Evolutionary conservation across 1,140 invertebrate genomes (phyloP).

Genomic region (Brachionus sp.): DNA sequence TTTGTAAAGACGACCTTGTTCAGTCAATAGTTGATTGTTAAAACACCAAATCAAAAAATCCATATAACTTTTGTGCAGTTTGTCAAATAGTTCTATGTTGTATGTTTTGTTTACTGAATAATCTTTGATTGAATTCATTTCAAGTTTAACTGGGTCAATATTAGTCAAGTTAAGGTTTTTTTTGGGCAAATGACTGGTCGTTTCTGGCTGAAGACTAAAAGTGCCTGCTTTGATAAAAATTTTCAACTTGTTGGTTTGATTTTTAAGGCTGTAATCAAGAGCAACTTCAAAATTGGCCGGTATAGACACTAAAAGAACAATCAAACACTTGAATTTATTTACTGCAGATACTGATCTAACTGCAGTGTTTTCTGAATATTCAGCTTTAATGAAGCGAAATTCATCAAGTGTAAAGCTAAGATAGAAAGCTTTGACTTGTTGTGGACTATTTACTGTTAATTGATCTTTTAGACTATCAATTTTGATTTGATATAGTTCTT

Average conservation of each 20-base stretch:
- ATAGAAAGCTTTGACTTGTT: constrained; percentile 54
- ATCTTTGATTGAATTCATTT: neutral
- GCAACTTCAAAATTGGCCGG: neutral
- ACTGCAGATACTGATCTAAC: constrained; percentile 55
- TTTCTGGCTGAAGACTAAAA: neutral
- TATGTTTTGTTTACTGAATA: neutral
- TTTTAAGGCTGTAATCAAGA: constrained; percentile 46
- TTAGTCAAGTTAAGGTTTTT: neutral
- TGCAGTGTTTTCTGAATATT: constrained; percentile 52
- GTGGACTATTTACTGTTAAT: constrained; percentile 49
- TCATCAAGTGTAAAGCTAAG: constrained; percentile 53
- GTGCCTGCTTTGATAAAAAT: constrained; percentile 45
- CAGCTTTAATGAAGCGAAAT: constrained; percentile 50
- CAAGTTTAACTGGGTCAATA: neutral
- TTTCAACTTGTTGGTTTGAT: constrained; percentile 26
- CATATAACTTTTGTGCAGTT: constrained; percentile 1
- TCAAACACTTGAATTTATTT: constrained; percentile 58
- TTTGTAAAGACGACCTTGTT: neutral
- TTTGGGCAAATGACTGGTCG: neutral
- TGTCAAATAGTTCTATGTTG: neutral
- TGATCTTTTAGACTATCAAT: constrained; percentile 48
- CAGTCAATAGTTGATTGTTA: neutral
- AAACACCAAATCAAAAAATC: constrained; percentile 25
- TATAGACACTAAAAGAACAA: constrained; percentile 53
- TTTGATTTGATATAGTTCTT: constrained; percentile 51